Percentiles rank a stretch among this genome's conserved stretches.
Conservation (phyloP, 2,113 vertebrate species). For the Stegostoma tigrinum region DNA sequence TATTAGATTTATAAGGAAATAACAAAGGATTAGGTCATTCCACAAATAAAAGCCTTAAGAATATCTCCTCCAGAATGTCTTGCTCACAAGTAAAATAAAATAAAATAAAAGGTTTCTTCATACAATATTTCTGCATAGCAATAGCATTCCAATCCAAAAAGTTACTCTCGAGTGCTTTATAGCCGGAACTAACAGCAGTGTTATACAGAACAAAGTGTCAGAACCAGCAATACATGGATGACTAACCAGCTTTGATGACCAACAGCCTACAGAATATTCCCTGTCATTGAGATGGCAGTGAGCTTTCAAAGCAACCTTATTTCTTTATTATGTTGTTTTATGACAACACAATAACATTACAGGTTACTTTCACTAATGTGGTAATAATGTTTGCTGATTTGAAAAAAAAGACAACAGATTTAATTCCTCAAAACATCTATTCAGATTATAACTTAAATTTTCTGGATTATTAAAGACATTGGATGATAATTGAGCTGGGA, state of each 20-base stretch:
- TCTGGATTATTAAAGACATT: not conserved
- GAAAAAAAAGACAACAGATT: too few relatives aligned
- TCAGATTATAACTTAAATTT: not conserved
- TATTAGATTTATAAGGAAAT: not conserved
- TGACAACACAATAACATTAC: not conserved
- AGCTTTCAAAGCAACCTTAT: not conserved
- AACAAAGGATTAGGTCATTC: not conserved
- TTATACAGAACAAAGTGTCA: not conserved
- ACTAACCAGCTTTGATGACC: not conserved
- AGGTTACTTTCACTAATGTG: not conserved
- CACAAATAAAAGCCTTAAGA: not conserved
- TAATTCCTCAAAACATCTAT: not conserved
- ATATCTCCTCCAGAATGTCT: not conserved
- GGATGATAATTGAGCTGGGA: not conserved
- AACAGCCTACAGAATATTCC: not conserved
- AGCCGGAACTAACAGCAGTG: not conserved
- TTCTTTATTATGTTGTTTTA: not conserved
- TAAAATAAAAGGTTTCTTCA: not conserved
- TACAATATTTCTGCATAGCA: not conserved
- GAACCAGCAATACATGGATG: not conserved
- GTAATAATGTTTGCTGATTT: not conserved
- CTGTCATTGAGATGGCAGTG: not conserved
- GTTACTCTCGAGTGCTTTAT: not conserved
- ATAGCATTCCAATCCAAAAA: not conserved
- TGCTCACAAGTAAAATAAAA: not conserved